phyloP scores from a whole-genome alignment of 2,888 invertebrate genomes.

The Epicampocera succincta region DNA sequence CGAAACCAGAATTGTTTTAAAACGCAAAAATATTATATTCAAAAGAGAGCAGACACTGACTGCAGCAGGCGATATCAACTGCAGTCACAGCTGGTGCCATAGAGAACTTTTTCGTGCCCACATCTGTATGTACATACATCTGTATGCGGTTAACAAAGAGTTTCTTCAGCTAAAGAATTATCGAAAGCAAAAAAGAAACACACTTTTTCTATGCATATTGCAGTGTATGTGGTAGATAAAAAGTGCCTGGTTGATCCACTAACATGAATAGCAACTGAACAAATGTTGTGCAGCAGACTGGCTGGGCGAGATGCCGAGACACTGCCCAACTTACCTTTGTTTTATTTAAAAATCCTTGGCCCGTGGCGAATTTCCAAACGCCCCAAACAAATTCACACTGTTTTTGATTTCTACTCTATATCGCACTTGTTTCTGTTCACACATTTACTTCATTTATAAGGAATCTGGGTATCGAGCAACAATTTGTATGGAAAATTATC shows the following conservation, averaged over 20 bases:
- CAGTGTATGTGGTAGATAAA: background rate
- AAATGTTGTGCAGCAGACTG: no score
- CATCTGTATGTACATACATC: no score
- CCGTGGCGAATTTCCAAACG: background rate
- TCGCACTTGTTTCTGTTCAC: background rate
- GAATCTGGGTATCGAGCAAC: background rate
- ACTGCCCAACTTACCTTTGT: constrained; percentile 60
- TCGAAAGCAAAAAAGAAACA: constrained; percentile 12
- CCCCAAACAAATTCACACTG: no score
- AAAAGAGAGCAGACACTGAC: no score
- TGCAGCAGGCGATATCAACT: constrained; percentile 27
- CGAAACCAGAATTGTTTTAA: constrained; percentile 43
- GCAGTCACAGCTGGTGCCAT: constrained; percentile 31
- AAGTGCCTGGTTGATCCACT: constrained; percentile 64
- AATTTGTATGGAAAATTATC: constrained; percentile 1
- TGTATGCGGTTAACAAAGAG: constrained; percentile 7
- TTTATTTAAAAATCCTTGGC: background rate
- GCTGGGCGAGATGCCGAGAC: no score
- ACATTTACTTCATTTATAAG: background rate
- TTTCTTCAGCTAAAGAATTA: background rate
- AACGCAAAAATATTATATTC: constrained; percentile 43
- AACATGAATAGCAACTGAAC: constrained; percentile 54
- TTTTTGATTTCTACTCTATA: no score
- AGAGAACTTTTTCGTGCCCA: background rate
- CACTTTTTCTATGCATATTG: constrained; percentile 27